Evolutionary conservation across 2,113 vertebrate species (phyloP), one percentile per base, ranked within the genome.

Genomic region (Gopherus flavomarginatus): DNA sequence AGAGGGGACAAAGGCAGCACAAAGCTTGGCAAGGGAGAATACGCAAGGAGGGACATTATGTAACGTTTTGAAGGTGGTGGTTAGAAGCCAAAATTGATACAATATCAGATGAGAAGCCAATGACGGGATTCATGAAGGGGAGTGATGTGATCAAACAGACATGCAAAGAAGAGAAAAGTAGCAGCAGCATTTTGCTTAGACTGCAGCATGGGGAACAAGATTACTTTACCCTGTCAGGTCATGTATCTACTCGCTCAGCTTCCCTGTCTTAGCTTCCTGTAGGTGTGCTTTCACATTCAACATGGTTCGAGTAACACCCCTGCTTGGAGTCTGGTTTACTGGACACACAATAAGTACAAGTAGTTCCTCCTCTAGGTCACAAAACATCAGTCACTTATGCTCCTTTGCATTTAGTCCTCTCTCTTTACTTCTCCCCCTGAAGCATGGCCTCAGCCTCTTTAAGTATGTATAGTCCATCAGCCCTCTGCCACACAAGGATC

Each of bases 121-220:
- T 0, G 0, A 1, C 62, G 91, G 0, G 1, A 29, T 44, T 77
- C 29, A 8, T 12, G 13, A 3, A 75, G 49, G 35, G 9, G 54
- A 56, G 54, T 22, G 54, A 56, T 56, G 22, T 56, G 22, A 56
- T 56, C 54, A 56, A 24, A 56, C 54, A 56, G 54, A 24, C 7
- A 56, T 24, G 54, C 29, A 79, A 44, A 17, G 50, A 85, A 49
- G 44, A 91, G 65, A 80, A 75, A 57, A 4, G 9, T 26, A 83
- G 27, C 12, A 35, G 82, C 29, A 57, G 19, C 0, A 0, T 31
- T 69, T 57, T n/a, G 83, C 24, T 10, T 0, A 2, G 38, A 8
- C 50, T 13, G 31, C 88, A 85, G n/a, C 0, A 44, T 65, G 2
- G 0, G 69, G 1, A 78, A 31, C n/a, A 35, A 47, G 69, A 57